Evolutionary conservation across 2,888 invertebrate species (phyloP).

Genomic region (Drosophila barbarae): DNA sequence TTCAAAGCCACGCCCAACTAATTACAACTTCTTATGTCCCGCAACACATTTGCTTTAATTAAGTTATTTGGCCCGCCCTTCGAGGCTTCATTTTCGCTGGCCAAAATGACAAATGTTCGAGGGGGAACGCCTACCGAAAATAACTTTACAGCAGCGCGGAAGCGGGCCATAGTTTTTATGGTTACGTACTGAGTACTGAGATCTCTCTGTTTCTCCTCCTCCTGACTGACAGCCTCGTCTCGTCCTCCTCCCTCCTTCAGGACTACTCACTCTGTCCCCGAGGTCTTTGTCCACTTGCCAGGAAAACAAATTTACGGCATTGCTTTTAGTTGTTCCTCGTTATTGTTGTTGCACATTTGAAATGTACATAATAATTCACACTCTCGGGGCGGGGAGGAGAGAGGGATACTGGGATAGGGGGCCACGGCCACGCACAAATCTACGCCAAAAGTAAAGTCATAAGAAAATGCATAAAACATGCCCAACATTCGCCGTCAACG

Average conservation of each 20-base stretch:
- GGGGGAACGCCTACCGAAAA: constrained; percentile 62
- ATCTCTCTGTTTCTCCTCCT: constrained; percentile 23
- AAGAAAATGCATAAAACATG: constrained; percentile 74
- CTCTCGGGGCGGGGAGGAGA: constrained; percentile 41
- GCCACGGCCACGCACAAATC: constrained; percentile 65
- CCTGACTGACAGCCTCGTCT: constrained; percentile 8
- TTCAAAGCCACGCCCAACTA: constrained; percentile 49
- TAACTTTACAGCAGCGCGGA: constrained; percentile 60
- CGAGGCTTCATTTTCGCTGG: constrained; percentile 5
- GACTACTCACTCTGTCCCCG: constrained; percentile 25
- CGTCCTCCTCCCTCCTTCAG: not conserved
- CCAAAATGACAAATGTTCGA: constrained; percentile 65
- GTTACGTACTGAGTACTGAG: constrained; percentile 26
- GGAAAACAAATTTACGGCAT: constrained; percentile 71
- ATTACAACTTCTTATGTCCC: constrained; percentile 46
- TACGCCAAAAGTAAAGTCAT: constrained; percentile 75
- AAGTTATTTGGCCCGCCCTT: constrained; percentile 53
- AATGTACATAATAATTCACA: constrained; percentile 74
- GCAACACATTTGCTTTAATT: constrained; percentile 66
- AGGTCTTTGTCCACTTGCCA: constrained; percentile 47
- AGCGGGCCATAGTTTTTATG: constrained; percentile 71
- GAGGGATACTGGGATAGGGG: not conserved
- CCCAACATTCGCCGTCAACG: constrained; percentile 68
- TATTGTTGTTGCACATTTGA: constrained; percentile 65
- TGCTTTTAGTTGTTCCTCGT: constrained; percentile 65